These are phyloP conservation scores for Morus bassanus DNA, from an alignment of 2,797 vertebrate genomes.

Conservation along the genomic window DNA sequence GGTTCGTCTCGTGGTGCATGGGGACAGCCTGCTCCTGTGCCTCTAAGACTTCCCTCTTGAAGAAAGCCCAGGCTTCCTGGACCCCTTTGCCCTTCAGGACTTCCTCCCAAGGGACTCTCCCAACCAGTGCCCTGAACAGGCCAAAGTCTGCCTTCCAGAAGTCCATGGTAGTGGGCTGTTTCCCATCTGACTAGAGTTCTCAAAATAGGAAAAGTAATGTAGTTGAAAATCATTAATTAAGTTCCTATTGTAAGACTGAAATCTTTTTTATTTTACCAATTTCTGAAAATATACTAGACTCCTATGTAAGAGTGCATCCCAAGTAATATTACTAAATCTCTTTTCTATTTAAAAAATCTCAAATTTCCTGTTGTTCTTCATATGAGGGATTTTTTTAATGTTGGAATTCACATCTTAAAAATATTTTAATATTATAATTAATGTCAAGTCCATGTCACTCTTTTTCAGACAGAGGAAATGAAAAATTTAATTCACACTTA, in stretches of 20 bases:
- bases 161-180: no score
- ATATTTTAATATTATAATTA: neutral
- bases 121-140: no score
- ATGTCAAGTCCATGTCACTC: neutral
- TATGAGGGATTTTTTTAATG: neutral
- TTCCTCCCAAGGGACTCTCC: no score
- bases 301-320: accelerated
- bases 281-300: neutral
- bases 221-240: neutral
- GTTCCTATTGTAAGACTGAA: neutral
- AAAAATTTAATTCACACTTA: neutral
- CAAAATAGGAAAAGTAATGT: neutral
- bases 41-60: no score
- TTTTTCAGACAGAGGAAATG: neutral
- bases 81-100: no score
- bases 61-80: no score
- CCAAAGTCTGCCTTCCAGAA: no score
- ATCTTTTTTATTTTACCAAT: neutral
- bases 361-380: neutral
- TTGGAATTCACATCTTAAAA: neutral
- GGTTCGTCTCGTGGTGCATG: no score
- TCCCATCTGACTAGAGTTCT: neutral
- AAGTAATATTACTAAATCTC: neutral
- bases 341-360: neutral
- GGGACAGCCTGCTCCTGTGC: no score